Evolutionary conservation across 2,888 invertebrate genomes (phyloP), one percentile per base, ranked within the genome.

Genomic region (Scrobipalpa costella): DNA sequence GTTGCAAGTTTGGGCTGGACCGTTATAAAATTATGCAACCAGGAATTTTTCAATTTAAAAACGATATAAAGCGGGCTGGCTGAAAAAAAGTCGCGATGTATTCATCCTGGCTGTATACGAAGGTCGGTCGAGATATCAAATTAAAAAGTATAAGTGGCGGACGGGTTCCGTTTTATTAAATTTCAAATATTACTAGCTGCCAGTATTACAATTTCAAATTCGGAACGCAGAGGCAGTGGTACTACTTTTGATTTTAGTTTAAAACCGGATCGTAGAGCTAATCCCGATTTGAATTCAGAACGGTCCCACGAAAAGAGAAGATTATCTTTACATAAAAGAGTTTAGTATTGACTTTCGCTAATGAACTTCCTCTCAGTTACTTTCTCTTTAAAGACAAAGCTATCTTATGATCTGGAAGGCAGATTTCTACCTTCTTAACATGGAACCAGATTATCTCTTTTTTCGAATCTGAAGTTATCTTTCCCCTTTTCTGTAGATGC

Each of bases 61-160:
- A 75, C 77, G 73, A 73, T 66, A 72, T 73, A 77, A 78, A 76
- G 75, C 72, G 63, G 63, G 70, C 70, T 65, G 72, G 69, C 72
- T 74, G 68, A 79, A 83, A 84, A n/a, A 85, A 84, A 83, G 76
- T 75, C 73, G 73, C 82, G 81, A 87, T 78, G 82, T 84, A 86
- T 89, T 83, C 85, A 88, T 88, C 82, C 83, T 83, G 80, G 80
- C 83, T 75, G 83, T 79, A 83, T 77, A 55, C 86, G 88, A 90
- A 90, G 90, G 89, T 88, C 89, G 84, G 79, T 76, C 81, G 80
- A 81, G 84, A 86, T 87, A 85, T 85, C 84, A 86, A 88, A 90
- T 90, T 90, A 90, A 90, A 90, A 91, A 90, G 90, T 91, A 89
- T 90, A 90, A 91, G 82, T 81, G 84, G 83, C 75, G 75, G 73